Evolutionary conservation across 1,140 invertebrate genomes (phyloP).

Genomic region (Orchestia grillus): DNA sequence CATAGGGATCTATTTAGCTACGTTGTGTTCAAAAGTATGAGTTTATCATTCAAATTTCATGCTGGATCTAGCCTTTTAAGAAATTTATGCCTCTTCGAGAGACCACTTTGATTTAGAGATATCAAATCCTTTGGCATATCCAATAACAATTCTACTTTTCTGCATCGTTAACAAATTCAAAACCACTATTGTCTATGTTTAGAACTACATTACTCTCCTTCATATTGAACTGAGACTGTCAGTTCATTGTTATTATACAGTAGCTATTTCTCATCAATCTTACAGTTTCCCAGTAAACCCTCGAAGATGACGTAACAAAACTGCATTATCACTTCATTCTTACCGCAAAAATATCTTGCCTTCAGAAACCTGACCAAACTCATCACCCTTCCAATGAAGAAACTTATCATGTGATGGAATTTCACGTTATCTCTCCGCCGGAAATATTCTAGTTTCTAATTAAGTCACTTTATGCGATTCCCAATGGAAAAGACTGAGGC

Average conservation of each 20-base stretch:
- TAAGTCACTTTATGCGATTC: not conserved
- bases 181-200: too few species aligned
- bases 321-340: not conserved
- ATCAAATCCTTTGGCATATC: too few species aligned
- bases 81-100: not conserved
- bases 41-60: not conserved
- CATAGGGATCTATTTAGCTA: not conserved
- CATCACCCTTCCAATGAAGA: not conserved
- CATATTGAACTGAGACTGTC: too few species aligned
- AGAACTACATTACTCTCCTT: too few species aligned
- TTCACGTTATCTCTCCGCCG: not conserved
- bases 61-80: not conserved
- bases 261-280: not conserved
- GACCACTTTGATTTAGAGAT: too few species aligned
- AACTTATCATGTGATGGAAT: not conserved
- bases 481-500: not conserved
- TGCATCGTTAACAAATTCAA: too few species aligned
- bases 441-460: slow-evolving; percentile 11
- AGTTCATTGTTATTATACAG: not conserved
- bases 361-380: not conserved
- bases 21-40: not conserved
- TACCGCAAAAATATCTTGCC: not conserved
- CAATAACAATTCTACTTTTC: too few species aligned
- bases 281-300: not conserved
- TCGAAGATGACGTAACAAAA: not conserved